Percentiles rank a stretch among this genome's conserved stretches.
These are phyloP conservation scores for Eucriotettix oculatus DNA, from an alignment of 2,888 invertebrate genomes.

Conservation along the genomic window DNA sequence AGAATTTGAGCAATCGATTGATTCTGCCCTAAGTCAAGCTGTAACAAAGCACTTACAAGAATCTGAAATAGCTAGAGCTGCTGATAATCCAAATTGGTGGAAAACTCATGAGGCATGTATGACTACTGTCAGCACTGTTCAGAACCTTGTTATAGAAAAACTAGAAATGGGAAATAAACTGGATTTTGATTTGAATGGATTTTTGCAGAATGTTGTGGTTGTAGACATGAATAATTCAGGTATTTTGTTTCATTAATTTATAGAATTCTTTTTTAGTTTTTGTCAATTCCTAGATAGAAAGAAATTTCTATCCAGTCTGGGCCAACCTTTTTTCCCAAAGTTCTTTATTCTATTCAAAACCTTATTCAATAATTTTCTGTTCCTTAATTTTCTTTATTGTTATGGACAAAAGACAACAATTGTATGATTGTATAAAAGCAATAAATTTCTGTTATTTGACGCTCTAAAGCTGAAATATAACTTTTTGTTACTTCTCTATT, in stretches of 20 bases:
- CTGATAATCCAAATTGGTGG: constrained; percentile 40
- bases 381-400: too few relatives aligned
- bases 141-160: constrained; percentile 27
- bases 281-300: too few relatives aligned
- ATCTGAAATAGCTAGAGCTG: constrained; percentile 30
- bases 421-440: too few relatives aligned
- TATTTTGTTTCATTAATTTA: constrained; percentile 15
- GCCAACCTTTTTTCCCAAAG: too few relatives aligned
- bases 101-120: constrained; percentile 48
- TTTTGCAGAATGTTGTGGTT: constrained; percentile 32
- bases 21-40: constrained; percentile 37
- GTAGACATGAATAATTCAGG: constrained; percentile 28
- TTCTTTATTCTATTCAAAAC: too few relatives aligned
- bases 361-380: too few relatives aligned
- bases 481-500: too few relatives aligned
- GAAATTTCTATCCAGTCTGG: too few relatives aligned
- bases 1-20: constrained; percentile 36
- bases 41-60: constrained; percentile 41
- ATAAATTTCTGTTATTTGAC: too few relatives aligned
- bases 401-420: too few relatives aligned
- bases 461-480: too few relatives aligned
- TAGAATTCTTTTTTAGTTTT: too few relatives aligned
- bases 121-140: constrained; percentile 39
- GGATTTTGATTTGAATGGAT: constrained; percentile 22
- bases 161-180: constrained; percentile 18